phyloP scores from a whole-genome alignment of 2,797 vertebrate genomes.

The Ptychobarbus kaznakovi region DNA sequence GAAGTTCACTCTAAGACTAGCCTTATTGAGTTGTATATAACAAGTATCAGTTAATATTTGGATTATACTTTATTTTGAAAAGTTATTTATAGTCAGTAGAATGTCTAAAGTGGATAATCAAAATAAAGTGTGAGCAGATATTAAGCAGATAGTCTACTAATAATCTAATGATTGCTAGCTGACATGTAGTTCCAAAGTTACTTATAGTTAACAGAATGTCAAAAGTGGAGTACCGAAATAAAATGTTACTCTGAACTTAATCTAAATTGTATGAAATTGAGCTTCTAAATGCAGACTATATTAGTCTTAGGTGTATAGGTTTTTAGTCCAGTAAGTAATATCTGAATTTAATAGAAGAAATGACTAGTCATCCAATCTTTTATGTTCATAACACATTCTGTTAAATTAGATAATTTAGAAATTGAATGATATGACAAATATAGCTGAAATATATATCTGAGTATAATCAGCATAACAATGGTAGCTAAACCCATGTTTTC shows the following conservation, averaged over 20 bases:
- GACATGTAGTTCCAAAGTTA: background rate
- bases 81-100: background rate
- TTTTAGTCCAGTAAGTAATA: background rate
- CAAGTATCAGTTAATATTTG: background rate
- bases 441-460: background rate
- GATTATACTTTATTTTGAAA: background rate
- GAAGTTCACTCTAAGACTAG: background rate
- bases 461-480: background rate
- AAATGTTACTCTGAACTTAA: background rate
- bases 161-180: background rate
- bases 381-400: background rate
- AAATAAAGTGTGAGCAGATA: background rate
- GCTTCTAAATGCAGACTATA: background rate
- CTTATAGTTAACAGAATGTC: background rate
- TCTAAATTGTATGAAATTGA: background rate
- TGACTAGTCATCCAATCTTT: background rate
- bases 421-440: background rate
- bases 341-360: background rate
- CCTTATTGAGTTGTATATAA: background rate
- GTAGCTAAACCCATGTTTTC: background rate
- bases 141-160: constrained; percentile 3
- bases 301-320: background rate
- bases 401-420: background rate
- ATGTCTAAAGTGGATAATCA: background rate
- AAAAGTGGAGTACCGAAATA: background rate